These are phyloP conservation scores for Monodelphis domestica DNA, from an alignment of 2,797 vertebrate genomes.

Conservation along the genomic window DNA sequence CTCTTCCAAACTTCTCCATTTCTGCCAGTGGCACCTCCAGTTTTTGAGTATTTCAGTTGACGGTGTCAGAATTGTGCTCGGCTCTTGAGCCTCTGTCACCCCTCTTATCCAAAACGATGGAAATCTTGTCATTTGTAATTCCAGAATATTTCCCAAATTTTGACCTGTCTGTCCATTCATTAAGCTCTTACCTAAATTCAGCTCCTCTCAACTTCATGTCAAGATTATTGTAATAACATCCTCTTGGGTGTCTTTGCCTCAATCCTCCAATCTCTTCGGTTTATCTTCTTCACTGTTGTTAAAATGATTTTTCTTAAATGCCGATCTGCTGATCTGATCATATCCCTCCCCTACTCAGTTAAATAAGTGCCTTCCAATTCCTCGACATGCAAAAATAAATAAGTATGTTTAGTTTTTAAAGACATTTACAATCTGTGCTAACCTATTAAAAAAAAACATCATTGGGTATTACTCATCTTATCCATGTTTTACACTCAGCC, in stretches of 20 bases:
- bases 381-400: neutral
- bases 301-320: neutral
- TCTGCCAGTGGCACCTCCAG: neutral
- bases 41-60: neutral
- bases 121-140: neutral
- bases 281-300: neutral
- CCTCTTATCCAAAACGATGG: neutral
- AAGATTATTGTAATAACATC: neutral
- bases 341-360: neutral
- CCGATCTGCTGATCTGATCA: neutral
- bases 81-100: neutral
- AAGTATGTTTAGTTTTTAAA: neutral
- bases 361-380: neutral
- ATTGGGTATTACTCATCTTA: neutral
- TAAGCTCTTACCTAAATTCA: neutral
- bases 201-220: neutral
- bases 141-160: neutral
- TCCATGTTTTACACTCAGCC: neutral
- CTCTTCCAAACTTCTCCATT: neutral
- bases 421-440: neutral
- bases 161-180: neutral
- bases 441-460: neutral
- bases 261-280: neutral
- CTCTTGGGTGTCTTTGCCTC: neutral
- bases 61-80: neutral